A percentile compares a stretch with the other conserved stretches of the same genome.
Conservation (phyloP, 2,888 invertebrate genomes). For the Ceriagrion tenellum region DNA sequence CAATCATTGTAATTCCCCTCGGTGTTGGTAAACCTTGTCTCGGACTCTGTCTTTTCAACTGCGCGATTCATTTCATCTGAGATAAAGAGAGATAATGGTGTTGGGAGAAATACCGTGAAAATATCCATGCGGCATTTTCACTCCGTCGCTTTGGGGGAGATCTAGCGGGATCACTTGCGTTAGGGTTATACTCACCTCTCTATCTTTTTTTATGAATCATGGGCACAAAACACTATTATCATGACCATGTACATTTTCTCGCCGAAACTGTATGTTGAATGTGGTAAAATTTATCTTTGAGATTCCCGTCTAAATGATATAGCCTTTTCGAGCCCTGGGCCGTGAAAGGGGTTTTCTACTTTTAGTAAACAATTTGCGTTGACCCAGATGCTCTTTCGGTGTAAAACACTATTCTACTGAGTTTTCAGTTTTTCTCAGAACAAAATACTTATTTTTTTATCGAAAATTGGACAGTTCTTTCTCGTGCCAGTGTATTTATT, state of each 20-base stretch:
- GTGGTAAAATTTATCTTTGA: not conserved
- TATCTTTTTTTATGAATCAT: not conserved
- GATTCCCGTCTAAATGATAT: not conserved
- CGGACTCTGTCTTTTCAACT: constrained; percentile 31
- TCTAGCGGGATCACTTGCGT: constrained; percentile 30
- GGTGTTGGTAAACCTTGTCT: constrained; percentile 63
- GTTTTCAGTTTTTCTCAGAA: too few relatives aligned
- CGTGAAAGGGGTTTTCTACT: too few relatives aligned
- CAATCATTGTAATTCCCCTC: constrained; percentile 59
- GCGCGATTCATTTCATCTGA: constrained; percentile 46
- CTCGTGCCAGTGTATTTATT: too few relatives aligned
- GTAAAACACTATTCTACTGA: too few relatives aligned
- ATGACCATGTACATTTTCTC: not conserved
- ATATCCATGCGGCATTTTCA: constrained; percentile 6
- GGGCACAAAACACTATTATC: not conserved
- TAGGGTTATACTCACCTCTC: not conserved
- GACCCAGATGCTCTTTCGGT: too few relatives aligned
- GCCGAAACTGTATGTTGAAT: not conserved
- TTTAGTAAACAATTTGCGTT: too few relatives aligned
- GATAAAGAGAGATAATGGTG: constrained; percentile 23
- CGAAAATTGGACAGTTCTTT: too few relatives aligned
- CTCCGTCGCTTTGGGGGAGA: constrained; percentile 38
- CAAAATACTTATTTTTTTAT: too few relatives aligned
- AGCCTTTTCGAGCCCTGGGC: too few relatives aligned
- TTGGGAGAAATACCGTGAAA: not conserved